phyloP scores from a whole-genome alignment of 2,888 invertebrate species.

The Anarsia innoxiella region DNA sequence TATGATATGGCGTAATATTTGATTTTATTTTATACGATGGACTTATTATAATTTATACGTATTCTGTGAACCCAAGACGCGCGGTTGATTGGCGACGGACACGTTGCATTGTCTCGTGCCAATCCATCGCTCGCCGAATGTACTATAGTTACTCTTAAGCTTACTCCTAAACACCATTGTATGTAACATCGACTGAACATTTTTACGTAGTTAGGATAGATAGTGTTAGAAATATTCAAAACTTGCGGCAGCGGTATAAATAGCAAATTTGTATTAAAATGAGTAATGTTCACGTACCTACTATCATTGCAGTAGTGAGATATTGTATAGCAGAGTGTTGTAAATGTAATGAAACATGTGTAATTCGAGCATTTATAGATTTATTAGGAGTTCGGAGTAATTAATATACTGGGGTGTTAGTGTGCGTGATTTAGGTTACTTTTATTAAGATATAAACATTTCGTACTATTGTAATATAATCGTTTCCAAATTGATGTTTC shows the following conservation, averaged over 20 bases:
- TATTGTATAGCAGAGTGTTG: constrained; percentile 45
- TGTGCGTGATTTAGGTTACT: constrained; percentile 47
- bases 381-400: constrained; percentile 49
- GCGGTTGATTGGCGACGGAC: neutral
- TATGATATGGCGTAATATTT: constrained; percentile 33
- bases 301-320: constrained; percentile 52
- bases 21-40: constrained; percentile 31
- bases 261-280: constrained; percentile 19
- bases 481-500: constrained; percentile 45
- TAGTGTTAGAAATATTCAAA: constrained; percentile 40
- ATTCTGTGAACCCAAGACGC: constrained; percentile 27
- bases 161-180: constrained; percentile 65
- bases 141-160: constrained; percentile 27
- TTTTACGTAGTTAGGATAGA: constrained; percentile 67
- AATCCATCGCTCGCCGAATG: neutral
- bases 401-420: constrained; percentile 53
- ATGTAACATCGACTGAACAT: constrained; percentile 74
- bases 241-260: constrained; percentile 36
- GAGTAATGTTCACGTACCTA: constrained; percentile 23
- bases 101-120: neutral
- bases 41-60: constrained; percentile 36
- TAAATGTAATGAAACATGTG: constrained; percentile 50
- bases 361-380: constrained; percentile 66
- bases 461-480: constrained; percentile 26
- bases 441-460: constrained; percentile 18